Conservation (phyloP, 1,140 invertebrate species). For the Drosophila kikkawai region DNA sequence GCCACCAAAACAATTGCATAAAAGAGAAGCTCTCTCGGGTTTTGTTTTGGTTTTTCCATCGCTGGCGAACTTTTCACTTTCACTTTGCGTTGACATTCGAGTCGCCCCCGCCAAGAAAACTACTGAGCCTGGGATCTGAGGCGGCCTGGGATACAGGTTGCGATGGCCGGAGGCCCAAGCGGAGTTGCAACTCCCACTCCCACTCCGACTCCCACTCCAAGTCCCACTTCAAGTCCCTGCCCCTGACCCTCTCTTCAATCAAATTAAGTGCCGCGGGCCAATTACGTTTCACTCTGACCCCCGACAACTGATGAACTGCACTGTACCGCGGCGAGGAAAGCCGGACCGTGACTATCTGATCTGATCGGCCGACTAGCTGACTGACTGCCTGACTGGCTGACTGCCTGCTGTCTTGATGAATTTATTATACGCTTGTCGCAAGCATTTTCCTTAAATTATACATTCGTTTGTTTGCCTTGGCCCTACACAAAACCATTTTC, state of each 20-base stretch:
- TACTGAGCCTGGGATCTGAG: slow-evolving; percentile 18
- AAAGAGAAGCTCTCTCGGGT: slow-evolving; percentile 55
- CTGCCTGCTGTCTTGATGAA: slow-evolving; percentile 64
- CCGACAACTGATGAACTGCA: slow-evolving; percentile 66
- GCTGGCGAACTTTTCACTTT: slow-evolving; percentile 71
- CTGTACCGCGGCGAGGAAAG: slow-evolving; percentile 57
- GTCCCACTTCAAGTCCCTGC: background rate
- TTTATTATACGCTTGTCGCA: slow-evolving; percentile 68
- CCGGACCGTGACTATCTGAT: slow-evolving; percentile 63
- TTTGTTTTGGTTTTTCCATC: slow-evolving; percentile 28
- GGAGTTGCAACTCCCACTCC: background rate
- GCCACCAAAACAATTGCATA: slow-evolving; percentile 69
- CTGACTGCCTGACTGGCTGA: slow-evolving; percentile 30
- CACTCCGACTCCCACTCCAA: background rate
- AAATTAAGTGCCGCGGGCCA: slow-evolving; percentile 75
- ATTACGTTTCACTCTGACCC: slow-evolving; percentile 81
- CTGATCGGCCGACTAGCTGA: slow-evolving; percentile 32
- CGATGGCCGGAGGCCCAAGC: slow-evolving; percentile 21
- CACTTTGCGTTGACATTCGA: slow-evolving; percentile 74
- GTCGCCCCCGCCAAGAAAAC: slow-evolving; percentile 54
- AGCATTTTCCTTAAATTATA: slow-evolving; percentile 52
- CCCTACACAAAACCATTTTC: slow-evolving; percentile 38
- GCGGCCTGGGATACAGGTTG: slow-evolving; percentile 54
- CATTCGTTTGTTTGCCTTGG: slow-evolving; percentile 64
- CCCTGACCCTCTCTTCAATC: slow-evolving; percentile 54